A percentile compares a stretch with the other conserved stretches of the same genome.
phyloP scores from a whole-genome alignment of 2,113 vertebrate species.

The Lipophrys pholis region DNA sequence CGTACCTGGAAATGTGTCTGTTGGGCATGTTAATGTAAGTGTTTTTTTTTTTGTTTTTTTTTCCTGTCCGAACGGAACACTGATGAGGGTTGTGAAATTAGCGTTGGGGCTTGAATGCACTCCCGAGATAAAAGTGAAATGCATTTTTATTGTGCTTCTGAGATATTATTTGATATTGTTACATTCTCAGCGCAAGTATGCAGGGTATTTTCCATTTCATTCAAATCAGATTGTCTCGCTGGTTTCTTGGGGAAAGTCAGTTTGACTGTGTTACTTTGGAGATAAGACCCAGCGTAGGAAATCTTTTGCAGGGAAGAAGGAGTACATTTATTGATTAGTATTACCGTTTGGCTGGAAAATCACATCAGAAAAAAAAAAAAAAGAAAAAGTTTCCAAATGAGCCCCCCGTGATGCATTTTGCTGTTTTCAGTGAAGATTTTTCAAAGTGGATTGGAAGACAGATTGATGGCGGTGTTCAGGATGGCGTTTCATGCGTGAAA shows the following conservation, averaged over 20 bases:
- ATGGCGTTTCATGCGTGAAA: conserved; percentile 36
- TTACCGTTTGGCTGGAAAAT: not conserved
- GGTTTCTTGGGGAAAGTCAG: no score
- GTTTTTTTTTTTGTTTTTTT: not conserved
- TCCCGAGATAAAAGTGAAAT: not conserved
- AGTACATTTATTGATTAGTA: conserved; percentile 6
- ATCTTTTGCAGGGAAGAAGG: conserved; percentile 10
- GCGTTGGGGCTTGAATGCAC: not conserved
- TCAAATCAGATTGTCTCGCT: not conserved
- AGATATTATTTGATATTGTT: not conserved
- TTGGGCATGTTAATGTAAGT: not conserved
- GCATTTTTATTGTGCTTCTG: not conserved
- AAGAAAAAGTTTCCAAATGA: not conserved
- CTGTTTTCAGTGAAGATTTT: conserved; percentile 23
- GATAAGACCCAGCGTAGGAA: conserved; percentile 5
- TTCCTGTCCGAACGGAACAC: no score
- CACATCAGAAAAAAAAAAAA: not conserved
- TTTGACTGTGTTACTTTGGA: conserved; percentile 1
- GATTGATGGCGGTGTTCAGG: conserved; percentile 20
- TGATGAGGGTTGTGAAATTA: not conserved
- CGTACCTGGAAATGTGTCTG: not conserved
- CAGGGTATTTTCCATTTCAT: conserved; percentile 2
- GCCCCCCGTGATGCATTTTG: not conserved
- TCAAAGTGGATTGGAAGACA: conserved; percentile 12
- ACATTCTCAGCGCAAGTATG: not conserved